Conservation (phyloP, 2,113 vertebrate species). For the Mionectes macconnelli region DNA sequence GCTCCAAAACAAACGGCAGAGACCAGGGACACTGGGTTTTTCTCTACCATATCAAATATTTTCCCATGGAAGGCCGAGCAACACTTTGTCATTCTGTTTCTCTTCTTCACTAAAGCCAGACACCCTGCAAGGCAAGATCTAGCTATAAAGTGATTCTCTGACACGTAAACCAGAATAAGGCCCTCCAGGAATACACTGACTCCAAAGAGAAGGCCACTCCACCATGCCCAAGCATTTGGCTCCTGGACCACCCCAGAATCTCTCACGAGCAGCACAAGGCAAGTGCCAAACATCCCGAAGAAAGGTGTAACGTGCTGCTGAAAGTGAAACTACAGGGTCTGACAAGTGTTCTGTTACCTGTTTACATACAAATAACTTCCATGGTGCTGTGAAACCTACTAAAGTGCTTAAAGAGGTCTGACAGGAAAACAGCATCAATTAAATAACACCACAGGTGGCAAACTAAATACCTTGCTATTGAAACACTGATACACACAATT, state of each 20-base stretch:
- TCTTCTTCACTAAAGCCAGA: background rate
- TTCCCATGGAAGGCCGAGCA: rapidly evolving
- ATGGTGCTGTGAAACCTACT: background rate
- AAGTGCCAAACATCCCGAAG: rapidly evolving
- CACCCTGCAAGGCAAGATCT: background rate
- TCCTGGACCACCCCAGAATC: background rate
- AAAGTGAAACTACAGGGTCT: background rate
- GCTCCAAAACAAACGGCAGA: background rate
- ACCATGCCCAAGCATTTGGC: background rate
- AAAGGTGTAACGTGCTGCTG: background rate
- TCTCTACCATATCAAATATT: background rate
- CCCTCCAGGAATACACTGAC: rapidly evolving
- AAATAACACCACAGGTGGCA: background rate
- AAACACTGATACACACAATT: background rate
- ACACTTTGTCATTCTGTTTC: background rate
- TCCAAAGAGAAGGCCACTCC: background rate
- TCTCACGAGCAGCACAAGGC: rapidly evolving
- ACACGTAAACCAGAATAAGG: background rate
- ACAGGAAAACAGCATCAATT: background rate
- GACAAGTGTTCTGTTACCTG: background rate
- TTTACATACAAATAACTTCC: background rate
- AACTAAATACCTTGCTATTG: background rate
- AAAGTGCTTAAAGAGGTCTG: background rate
- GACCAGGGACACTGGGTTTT: rapidly evolving
- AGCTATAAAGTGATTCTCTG: background rate